These are phyloP conservation scores for Physella acuta DNA, from an alignment of 1,140 invertebrate species.

Conservation along the genomic window DNA sequence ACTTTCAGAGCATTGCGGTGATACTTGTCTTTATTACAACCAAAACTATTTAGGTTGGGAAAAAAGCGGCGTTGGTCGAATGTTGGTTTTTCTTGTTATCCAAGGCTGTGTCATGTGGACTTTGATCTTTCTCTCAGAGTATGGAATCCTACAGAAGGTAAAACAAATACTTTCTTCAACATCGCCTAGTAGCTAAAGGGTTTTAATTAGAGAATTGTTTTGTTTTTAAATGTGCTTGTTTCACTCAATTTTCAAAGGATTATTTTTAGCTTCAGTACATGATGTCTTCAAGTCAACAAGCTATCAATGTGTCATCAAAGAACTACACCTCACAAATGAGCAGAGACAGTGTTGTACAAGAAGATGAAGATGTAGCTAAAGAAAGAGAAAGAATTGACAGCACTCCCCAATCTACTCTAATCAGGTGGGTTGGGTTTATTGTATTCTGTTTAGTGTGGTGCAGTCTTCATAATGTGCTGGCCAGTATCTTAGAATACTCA, in stretches of 20 bases:
- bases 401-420: background rate
- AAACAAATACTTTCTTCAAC: background rate
- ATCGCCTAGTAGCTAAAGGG: too few species aligned
- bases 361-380: conserved; percentile 42
- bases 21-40: conserved; percentile 40
- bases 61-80: conserved; percentile 64
- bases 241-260: too few species aligned
- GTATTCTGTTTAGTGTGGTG: too few species aligned
- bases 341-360: conserved; percentile 28
- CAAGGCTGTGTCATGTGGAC: conserved; percentile 64
- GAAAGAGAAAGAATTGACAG: conserved; percentile 36
- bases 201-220: too few species aligned
- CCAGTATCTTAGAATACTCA: too few species aligned
- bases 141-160: conserved; percentile 19
- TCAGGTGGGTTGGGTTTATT: too few species aligned
- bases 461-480: too few species aligned
- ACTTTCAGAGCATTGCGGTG: conserved; percentile 38
- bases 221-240: too few species aligned
- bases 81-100: conserved; percentile 63
- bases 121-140: conserved; percentile 40
- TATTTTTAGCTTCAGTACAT: too few species aligned
- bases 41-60: conserved; percentile 62
- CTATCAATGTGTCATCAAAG: too few species aligned
- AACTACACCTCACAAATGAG: conserved; percentile 11
- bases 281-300: too few species aligned